Evolutionary conservation across 2,888 invertebrate genomes (phyloP), one percentile per base, ranked within the genome.

Genomic region (Macaria liturata): DNA sequence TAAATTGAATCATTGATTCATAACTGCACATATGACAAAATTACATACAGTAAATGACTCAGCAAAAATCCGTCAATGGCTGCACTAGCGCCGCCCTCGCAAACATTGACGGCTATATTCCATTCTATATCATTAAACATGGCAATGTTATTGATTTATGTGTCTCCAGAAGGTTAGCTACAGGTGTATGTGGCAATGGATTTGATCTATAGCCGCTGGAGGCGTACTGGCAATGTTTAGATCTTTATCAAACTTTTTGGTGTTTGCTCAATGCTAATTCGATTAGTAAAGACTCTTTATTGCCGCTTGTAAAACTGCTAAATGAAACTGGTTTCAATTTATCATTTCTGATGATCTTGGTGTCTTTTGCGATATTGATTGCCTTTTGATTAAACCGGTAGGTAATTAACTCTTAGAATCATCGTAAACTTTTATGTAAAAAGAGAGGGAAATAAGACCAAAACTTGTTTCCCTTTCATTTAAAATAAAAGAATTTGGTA

Each of bases 121-220:
- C 1, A 34, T 7, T 43, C 34, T 3, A 40, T 31, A 53, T 45
- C 30, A 9, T 61, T 55, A 49, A 47, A 48, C 54, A 53, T 52
- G 40, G 52, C 55, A 43, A 60, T 56, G 48, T 7, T 42, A 44
- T 46, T 60, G 55, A 60, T 47, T 54, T 54, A 50, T 54, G 42
- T 8, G 7, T 45, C 46, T 40, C 32, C 55, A 46, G 43, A 60
- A 55, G 59, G 55, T 46, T 55, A 59, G 49, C 40, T 34, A 43
- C 59, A 53, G 49, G 54, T 55, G 54, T 48, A 31, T 54, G 30
- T 59, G 51, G 59, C 55, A 60, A 53, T 60, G 59, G 45, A n/a
- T 40, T 49, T 51, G 58, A 58, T 58, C 8, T 54, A 60, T 56
- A 30, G 49, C 30, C 34, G 59, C 55, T 45, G 34, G 31, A 52